These are phyloP conservation scores for Oreotrochilus melanogaster DNA, from an alignment of 2,113 vertebrate genomes.

Conservation along the genomic window DNA sequence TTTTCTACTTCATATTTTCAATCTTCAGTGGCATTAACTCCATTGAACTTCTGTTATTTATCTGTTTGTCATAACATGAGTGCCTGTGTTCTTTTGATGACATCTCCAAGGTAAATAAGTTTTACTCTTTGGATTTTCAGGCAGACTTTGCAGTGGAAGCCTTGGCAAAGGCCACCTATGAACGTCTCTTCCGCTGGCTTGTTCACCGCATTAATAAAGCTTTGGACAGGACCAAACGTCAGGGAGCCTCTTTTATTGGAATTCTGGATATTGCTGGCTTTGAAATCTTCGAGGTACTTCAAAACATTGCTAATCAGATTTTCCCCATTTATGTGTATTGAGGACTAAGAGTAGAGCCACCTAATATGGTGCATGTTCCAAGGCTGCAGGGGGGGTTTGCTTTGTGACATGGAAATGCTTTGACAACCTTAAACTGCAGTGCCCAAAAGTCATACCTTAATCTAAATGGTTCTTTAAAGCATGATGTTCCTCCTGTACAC, in stretches of 20 bases:
- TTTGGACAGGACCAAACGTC: conserved; percentile 95
- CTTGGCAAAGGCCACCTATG: conserved; percentile 95
- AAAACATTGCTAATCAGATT: too few species aligned
- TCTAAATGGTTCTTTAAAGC: not conserved
- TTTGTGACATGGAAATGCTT: not conserved
- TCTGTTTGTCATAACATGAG: not conserved
- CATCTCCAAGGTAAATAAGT: not conserved
- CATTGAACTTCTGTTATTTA: not conserved
- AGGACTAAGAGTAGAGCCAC: not conserved
- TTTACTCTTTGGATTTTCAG: conserved; percentile 70
- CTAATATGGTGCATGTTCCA: fast-evolving
- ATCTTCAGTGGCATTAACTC: not conserved
- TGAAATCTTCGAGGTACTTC: conserved; percentile 94
- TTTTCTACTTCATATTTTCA: not conserved
- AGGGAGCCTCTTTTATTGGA: conserved; percentile 97
- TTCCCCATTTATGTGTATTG: fast-evolving
- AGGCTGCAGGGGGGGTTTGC: not conserved
- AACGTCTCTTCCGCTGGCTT: conserved; percentile 97
- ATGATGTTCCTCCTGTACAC: fast-evolving
- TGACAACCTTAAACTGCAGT: not conserved
- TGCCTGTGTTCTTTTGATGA: not conserved
- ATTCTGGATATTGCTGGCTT: conserved; percentile 98
- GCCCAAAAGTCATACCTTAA: not conserved
- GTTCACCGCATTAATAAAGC: conserved; percentile 98
- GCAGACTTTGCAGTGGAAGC: conserved; percentile 98